Percentiles rank a stretch among this genome's conserved stretches.
Evolutionary conservation across 2,888 invertebrate species (phyloP).

Genomic region (Tridacna gigas): DNA sequence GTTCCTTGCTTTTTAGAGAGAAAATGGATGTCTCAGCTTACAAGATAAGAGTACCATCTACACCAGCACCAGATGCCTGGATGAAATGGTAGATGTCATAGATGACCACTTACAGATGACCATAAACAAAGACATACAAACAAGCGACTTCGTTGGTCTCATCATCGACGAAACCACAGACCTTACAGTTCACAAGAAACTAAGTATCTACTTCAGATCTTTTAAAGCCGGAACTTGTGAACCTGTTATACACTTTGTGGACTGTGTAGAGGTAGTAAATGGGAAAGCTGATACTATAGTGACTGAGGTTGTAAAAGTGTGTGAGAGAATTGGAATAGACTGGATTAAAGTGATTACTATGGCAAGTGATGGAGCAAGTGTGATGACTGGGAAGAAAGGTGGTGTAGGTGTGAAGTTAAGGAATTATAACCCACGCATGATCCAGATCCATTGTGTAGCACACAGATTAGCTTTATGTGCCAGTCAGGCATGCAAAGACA

Average conservation of each 20-base stretch:
- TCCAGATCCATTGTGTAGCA: too few species aligned
- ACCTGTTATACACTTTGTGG: too few species aligned
- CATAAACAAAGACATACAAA: constrained; percentile 25
- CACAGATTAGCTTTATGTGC: too few species aligned
- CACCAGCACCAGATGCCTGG: too few species aligned
- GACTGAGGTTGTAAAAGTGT: too few species aligned
- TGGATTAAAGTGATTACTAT: constrained; percentile 41
- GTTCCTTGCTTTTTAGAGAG: too few species aligned
- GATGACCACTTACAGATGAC: constrained; percentile 19
- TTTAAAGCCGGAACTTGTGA: constrained; percentile 28
- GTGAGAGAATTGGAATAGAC: constrained; percentile 27
- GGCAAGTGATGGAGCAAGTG: constrained; percentile 58
- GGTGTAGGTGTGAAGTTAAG: too few species aligned
- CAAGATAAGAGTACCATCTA: constrained; percentile 33
- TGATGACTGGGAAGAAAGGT: too few species aligned
- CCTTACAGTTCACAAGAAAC: constrained; percentile 54
- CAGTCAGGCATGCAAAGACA: too few species aligned
- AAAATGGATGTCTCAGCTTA: constrained; percentile 38
- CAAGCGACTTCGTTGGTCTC: constrained; percentile 42
- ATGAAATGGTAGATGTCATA: constrained; percentile 48
- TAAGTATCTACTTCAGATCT: constrained; percentile 47
- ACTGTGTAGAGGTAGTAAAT: constrained; percentile 31
- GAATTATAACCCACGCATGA: too few species aligned
- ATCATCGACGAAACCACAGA: constrained; percentile 49
- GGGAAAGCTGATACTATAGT: constrained; percentile 53